Percentiles rank a stretch among this genome's conserved stretches.
phyloP scores from a whole-genome alignment of 2,113 vertebrate species.

The Ovibos moschatus region DNA sequence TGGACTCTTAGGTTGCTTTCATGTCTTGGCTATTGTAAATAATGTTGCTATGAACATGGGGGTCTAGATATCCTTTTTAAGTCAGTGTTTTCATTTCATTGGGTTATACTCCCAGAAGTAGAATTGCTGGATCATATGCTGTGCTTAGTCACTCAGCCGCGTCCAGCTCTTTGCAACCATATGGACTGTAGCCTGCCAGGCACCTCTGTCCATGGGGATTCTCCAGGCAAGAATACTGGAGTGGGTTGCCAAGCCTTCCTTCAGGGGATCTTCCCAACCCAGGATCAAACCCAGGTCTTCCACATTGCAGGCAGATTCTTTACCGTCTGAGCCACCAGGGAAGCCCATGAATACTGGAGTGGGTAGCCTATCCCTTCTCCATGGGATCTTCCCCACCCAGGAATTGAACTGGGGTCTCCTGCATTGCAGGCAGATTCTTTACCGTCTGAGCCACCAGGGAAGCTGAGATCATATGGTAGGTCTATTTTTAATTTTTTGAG shows the following conservation, averaged over 20 bases:
- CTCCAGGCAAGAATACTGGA: background rate
- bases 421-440: background rate
- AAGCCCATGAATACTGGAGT: background rate
- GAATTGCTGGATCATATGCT: background rate
- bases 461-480: background rate
- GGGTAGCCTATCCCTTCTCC: background rate
- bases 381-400: background rate
- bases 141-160: background rate
- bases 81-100: background rate
- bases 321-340: background rate
- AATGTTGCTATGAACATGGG: background rate
- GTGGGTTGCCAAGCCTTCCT: background rate
- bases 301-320: background rate
- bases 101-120: background rate
- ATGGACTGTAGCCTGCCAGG: background rate
- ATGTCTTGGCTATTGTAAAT: background rate
- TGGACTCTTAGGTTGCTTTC: background rate
- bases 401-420: background rate
- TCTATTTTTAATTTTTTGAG: background rate
- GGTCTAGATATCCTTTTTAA: background rate
- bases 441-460: background rate
- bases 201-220: background rate
- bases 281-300: background rate
- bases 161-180: background rate
- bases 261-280: background rate